These are phyloP conservation scores for Urocyon cinereoargenteus DNA, from an alignment of 2,797 vertebrate species.

Conservation along the genomic window DNA sequence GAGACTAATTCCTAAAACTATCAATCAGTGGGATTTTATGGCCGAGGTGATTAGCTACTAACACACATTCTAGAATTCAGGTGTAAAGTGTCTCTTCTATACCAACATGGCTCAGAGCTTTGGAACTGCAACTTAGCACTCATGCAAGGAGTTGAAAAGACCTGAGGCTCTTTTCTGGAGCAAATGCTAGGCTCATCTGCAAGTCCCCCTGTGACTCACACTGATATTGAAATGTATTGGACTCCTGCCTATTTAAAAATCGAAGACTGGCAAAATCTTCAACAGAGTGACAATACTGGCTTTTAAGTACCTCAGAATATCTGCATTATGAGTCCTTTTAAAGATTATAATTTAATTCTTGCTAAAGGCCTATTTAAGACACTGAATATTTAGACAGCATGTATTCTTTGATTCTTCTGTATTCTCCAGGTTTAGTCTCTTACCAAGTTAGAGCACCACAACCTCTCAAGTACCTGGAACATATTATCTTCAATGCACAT, in stretches of 20 bases:
- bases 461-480: not conserved
- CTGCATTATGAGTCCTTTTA: not conserved
- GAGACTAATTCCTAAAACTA: conserved; percentile 29
- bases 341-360: conserved; percentile 13
- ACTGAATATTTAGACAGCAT: not conserved
- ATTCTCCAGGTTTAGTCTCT: conserved; percentile 25
- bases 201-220: not conserved
- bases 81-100: not conserved
- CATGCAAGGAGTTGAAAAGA: not conserved
- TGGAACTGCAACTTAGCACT: not conserved
- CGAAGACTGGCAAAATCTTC: not conserved
- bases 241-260: not conserved
- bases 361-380: not conserved
- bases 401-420: not conserved
- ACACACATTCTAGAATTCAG: not conserved
- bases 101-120: not conserved
- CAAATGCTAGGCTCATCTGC: not conserved
- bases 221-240: not conserved
- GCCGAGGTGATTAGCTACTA: not conserved
- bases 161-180: not conserved
- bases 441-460: not conserved
- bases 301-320: conserved; percentile 23
- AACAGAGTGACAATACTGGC: not conserved
- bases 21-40: not conserved
- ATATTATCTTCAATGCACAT: not conserved